Base-by-base conservation (phyloP, 92 coral and sea anemone genomes). In the Phenganax stokvisi region DNA sequence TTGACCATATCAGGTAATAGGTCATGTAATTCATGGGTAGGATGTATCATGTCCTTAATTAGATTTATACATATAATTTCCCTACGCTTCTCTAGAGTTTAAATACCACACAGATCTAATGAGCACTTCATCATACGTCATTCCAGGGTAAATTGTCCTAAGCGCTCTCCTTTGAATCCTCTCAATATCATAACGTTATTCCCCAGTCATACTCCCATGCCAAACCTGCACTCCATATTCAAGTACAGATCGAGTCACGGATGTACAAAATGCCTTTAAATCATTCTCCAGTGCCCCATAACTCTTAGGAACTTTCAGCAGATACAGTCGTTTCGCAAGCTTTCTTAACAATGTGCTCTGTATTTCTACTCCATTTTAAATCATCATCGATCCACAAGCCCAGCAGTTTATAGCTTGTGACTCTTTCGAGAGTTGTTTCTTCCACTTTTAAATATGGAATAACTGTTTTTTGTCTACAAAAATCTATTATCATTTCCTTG, bases 91-190 rank as follows among this genome's bases (percentile, higher is more conserved):
- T 70, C 54, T 12, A 70, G 10, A 15, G 2, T 70, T 0, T 3
- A 6, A 1, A 70, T 10, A 1, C 44, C 12, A 12, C 15, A 29
- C 12, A 9, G 6, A 6, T 1, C 3, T 3, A 70, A 9, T 70
- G 25, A 20, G 25, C 25, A 12, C 75, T 6, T 70, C 6, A 8
- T 29, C 54, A 29, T 70, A 37, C 16, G 29, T 15, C 27, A 29
- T 8, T 10, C 56, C 20, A 6, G 75, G 75, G 29, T 12, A 52
- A 9, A 70, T 70, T 0, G 44, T 70, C 12, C 74, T 15, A 28
- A 68, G 27, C 29, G 74, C 74, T 68, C 74, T 15, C 29, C 29
- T 68, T 68, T 70, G 75, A 29, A 70, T 29, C 15, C 75, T 37
- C 44, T 70, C 75, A 44, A 70, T 70, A 70, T 52, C 44, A 2